Conservation (phyloP, 2,888 invertebrate genomes). For the Hermaeophaga mercurialis region DNA sequence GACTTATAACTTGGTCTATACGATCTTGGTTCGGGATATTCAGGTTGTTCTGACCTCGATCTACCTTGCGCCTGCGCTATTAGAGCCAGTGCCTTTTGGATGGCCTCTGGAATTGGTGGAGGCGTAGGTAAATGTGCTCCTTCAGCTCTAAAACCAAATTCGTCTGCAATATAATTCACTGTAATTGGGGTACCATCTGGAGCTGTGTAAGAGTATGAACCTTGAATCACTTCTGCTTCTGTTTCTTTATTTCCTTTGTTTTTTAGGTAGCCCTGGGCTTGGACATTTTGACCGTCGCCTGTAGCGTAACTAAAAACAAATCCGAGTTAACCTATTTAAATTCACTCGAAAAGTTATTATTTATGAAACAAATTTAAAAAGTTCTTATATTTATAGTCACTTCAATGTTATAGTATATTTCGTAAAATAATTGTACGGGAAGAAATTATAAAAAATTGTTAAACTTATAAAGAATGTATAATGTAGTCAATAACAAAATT, state of each 20-base stretch:
- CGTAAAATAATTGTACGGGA: too few relatives aligned
- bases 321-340: not conserved
- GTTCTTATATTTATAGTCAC: too few relatives aligned
- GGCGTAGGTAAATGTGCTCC: constrained; percentile 80
- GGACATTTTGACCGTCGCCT: constrained; percentile 78
- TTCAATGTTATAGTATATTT: too few relatives aligned
- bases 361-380: too few relatives aligned
- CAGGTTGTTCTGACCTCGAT: constrained; percentile 37
- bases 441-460: too few relatives aligned
- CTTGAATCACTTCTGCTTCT: constrained; percentile 76
- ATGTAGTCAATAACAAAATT: too few relatives aligned
- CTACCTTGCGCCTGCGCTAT: constrained; percentile 43
- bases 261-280: constrained; percentile 78
- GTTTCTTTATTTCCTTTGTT: constrained; percentile 71
- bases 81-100: constrained; percentile 62
- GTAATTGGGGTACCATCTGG: constrained; percentile 70
- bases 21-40: constrained; percentile 30
- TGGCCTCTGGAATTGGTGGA: constrained; percentile 74
- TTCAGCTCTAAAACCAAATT: constrained; percentile 77
- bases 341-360: too few relatives aligned
- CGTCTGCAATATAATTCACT: constrained; percentile 74
- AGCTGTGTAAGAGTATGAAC: constrained; percentile 75
- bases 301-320: constrained; percentile 66
- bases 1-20: constrained; percentile 35
- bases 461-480: too few relatives aligned